A percentile compares a stretch with the other conserved stretches of the same genome.
phyloP scores from a whole-genome alignment of 1,140 invertebrate species.

The Drosophila sproati region DNA sequence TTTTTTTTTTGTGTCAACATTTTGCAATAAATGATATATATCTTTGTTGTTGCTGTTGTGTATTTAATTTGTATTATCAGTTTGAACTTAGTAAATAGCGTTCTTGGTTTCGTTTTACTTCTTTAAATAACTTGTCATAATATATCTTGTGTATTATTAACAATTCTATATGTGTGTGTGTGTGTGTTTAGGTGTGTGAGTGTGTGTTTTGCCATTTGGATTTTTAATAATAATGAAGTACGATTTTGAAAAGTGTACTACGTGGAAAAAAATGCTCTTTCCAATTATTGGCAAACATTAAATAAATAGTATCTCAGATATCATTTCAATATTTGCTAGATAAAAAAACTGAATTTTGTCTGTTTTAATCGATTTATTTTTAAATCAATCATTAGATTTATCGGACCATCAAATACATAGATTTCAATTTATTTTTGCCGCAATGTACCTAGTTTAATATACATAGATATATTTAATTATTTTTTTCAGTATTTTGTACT shows the following conservation, averaged over 20 bases:
- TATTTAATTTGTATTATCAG: slow-evolving; percentile 64
- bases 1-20: slow-evolving; percentile 53
- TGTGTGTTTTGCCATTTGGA: slow-evolving; percentile 37
- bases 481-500: background rate
- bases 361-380: background rate
- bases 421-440: no score
- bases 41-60: slow-evolving; percentile 61
- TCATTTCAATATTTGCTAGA: no score
- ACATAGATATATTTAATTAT: background rate
- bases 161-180: slow-evolving; percentile 62
- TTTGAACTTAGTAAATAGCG: slow-evolving; percentile 73
- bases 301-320: no score
- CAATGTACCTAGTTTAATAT: background rate
- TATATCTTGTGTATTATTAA: slow-evolving; percentile 72
- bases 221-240: slow-evolving; percentile 58
- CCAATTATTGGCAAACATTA: background rate
- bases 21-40: slow-evolving; percentile 78
- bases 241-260: slow-evolving; percentile 35
- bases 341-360: background rate
- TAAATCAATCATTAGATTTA: background rate
- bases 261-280: slow-evolving; percentile 42
- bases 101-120: slow-evolving; percentile 42
- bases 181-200: slow-evolving; percentile 21
- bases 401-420: background rate
- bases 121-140: slow-evolving; percentile 73